A percentile compares a stretch with the other conserved stretches of the same genome.
phyloP scores from a whole-genome alignment of 2,113 vertebrate genomes.

The Callospermophilus lateralis region DNA sequence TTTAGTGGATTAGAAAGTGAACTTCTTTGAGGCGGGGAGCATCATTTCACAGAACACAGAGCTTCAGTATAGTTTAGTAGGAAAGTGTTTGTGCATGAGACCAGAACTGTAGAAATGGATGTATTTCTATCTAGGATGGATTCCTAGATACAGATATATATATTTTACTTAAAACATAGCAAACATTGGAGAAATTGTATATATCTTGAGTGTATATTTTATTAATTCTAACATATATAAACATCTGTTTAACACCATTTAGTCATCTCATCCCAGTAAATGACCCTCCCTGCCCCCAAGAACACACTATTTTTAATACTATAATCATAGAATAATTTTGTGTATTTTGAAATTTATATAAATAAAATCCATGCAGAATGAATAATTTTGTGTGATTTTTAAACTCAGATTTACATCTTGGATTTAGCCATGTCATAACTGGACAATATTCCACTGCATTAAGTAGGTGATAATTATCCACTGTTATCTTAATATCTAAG shows the following conservation, averaged over 20 bases:
- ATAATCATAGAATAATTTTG: background rate
- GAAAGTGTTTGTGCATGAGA: background rate
- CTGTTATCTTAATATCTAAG: background rate
- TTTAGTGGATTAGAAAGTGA: background rate
- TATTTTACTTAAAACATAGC: background rate
- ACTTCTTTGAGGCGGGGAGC: background rate
- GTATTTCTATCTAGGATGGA: background rate
- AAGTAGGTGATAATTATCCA: background rate
- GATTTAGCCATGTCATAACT: background rate
- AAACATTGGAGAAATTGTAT: background rate
- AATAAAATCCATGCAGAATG: background rate
- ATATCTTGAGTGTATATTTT: background rate
- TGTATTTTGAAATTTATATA: background rate
- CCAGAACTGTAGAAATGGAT: background rate
- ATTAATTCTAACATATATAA: background rate
- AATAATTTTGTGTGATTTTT: background rate
- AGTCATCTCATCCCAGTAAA: background rate
- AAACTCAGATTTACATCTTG: background rate
- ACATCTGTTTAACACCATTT: background rate
- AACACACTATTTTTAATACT: background rate
- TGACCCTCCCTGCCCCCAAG: background rate
- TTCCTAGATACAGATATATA: background rate
- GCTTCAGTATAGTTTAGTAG: background rate
- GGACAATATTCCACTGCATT: background rate
- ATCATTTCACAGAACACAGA: background rate